Conservation (phyloP, 2,888 invertebrate genomes). For the Calliphora vomitoria region DNA sequence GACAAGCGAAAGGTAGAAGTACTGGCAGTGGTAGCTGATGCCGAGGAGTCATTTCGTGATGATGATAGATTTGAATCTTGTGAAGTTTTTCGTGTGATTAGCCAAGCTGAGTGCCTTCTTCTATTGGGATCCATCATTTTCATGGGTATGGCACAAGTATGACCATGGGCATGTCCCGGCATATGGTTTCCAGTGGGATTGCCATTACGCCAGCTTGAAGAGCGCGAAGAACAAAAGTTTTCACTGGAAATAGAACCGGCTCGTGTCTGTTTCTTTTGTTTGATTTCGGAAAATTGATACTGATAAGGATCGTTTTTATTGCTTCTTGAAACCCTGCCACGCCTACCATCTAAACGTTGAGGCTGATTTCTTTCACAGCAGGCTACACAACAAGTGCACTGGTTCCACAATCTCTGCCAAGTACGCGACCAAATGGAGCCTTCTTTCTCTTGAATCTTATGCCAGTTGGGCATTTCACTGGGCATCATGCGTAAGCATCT, state of each 20-base stretch:
- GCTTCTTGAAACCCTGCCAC: slow-evolving; percentile 78
- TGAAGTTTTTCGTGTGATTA: slow-evolving; percentile 95
- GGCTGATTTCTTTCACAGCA: slow-evolving; percentile 72
- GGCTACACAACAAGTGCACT: slow-evolving; percentile 75
- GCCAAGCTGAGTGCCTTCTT: slow-evolving; percentile 93
- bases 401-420: slow-evolving; percentile 84
- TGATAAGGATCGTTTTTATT: slow-evolving; percentile 89
- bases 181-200: slow-evolving; percentile 84
- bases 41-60: slow-evolving; percentile 95
- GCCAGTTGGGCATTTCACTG: slow-evolving; percentile 83
- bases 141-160: slow-evolving; percentile 90
- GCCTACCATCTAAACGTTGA: slow-evolving; percentile 76
- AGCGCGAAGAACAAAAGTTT: slow-evolving; percentile 94
- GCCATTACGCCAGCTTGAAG: slow-evolving; percentile 93
- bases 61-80: slow-evolving; percentile 96
- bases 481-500: slow-evolving; percentile 85
- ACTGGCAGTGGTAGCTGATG: slow-evolving; percentile 95
- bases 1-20: slow-evolving; percentile 96
- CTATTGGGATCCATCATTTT: slow-evolving; percentile 88
- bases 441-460: slow-evolving; percentile 80
- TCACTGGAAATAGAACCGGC: slow-evolving; percentile 95
- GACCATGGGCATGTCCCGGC: slow-evolving; percentile 79
- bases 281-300: slow-evolving; percentile 91
- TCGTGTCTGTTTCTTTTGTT: slow-evolving; percentile 89
- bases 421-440: slow-evolving; percentile 80